Base-by-base conservation (phyloP, 2,797 vertebrate genomes). In the Lithobates sylvaticus region DNA sequence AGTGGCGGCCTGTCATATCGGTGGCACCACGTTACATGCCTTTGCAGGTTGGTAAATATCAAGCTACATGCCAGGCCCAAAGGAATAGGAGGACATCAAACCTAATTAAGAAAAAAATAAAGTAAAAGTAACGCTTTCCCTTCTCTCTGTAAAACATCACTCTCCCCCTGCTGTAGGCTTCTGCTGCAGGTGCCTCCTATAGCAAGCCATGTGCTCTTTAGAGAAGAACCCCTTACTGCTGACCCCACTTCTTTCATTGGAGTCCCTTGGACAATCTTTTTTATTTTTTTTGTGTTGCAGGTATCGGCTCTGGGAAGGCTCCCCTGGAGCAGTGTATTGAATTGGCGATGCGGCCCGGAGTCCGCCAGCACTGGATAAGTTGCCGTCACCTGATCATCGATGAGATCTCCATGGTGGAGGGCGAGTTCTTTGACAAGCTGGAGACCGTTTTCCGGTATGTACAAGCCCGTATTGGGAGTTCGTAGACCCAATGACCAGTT, bases 371-470 rank as follows among this genome's bases (percentile, higher is more conserved):
- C 88, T 99, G 98, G 98, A 93, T 96, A 64, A 95, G 90, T 90
- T 99, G 98, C 87, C 96, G 93, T 27, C 96, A 97, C 88, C 94
- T 99, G 71, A 94, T 99, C 92, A 97, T 99, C 0, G 98, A 99
- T 1, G 98, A 99, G 93, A 92, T 99, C 89, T 99, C 98, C 9
- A 99, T 99, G 98, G 97, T 99, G 88, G 97, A 99, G n/a, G 97
- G 96, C 0, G 94, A 95, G 68, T 96, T 99, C 89, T 99, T 99
- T 86, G 98, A 99, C 89, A 99, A 96, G 90, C 93, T 99, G 5
- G 98, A 99, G 90, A 93, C 96, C 0, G 95, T 99, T 54, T 97
- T 97, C 68, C 97, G 98, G 98, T 98, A 88, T 90, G 90, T 0
- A 16, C 2, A 18, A 9, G 18, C 83, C n/a, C 10, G 3, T 34